These are phyloP conservation scores for Pitangus sulphuratus DNA, from an alignment of 2,797 vertebrate species.

Conservation along the genomic window DNA sequence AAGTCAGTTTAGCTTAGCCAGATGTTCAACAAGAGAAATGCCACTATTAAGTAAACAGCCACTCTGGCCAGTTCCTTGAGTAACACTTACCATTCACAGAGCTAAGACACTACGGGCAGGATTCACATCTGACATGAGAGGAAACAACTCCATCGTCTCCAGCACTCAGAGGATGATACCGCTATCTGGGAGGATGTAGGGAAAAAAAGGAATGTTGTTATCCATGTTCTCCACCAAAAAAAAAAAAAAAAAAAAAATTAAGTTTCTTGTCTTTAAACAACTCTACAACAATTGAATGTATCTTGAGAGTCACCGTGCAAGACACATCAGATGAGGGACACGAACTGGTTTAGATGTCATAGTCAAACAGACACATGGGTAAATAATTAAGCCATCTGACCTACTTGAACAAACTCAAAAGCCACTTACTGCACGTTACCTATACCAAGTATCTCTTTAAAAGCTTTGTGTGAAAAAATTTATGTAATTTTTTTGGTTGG, in stretches of 20 bases:
- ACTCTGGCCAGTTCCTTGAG: background rate
- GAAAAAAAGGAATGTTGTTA: background rate
- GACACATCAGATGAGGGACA: background rate
- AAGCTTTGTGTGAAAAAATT: background rate
- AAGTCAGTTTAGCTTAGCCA: background rate
- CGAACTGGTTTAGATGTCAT: slow-evolving; percentile 22
- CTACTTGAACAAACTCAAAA: slow-evolving; percentile 22
- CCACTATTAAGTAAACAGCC: background rate
- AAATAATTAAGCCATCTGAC: slow-evolving; percentile 70
- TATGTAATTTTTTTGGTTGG: background rate
- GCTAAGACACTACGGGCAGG: background rate
- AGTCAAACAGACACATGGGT: slow-evolving; percentile 36
- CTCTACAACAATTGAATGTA: background rate
- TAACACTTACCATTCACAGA: slow-evolving; percentile 57
- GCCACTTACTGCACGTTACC: background rate
- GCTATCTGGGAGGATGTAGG: background rate
- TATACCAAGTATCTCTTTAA: background rate
- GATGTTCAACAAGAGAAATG: background rate
- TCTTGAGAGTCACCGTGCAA: background rate
- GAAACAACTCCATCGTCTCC: background rate
- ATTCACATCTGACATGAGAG: background rate
- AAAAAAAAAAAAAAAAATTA: background rate
- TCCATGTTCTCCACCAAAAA: background rate
- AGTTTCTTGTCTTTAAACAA: background rate
- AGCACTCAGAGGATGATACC: background rate